phyloP scores from a whole-genome alignment of 2,888 invertebrate genomes.

The Microctonus brassicae region DNA sequence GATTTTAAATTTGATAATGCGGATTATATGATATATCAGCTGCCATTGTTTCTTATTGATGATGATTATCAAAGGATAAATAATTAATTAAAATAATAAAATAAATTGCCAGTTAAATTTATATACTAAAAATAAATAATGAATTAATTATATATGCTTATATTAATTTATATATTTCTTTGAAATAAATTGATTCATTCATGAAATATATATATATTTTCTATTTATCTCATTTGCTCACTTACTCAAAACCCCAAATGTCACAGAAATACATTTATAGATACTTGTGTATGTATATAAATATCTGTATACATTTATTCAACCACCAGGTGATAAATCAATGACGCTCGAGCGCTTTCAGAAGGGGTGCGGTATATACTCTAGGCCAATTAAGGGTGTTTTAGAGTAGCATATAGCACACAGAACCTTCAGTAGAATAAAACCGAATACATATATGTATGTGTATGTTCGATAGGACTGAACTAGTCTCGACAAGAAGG shows the following conservation, averaged over 20 bases:
- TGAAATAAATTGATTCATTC: background rate
- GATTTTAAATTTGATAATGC: slow-evolving; percentile 15
- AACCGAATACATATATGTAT: background rate
- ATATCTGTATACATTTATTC: background rate
- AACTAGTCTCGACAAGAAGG: background rate
- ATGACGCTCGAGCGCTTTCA: slow-evolving; percentile 49
- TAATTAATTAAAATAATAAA: no score
- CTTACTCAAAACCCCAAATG: background rate
- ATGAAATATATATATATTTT: background rate
- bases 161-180: background rate
- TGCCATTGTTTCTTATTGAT: background rate
- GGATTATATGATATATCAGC: background rate
- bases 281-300: background rate
- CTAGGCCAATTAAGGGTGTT: slow-evolving; percentile 69
- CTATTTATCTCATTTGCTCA: background rate
- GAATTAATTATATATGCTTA: background rate
- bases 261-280: background rate
- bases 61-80: background rate
- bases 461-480: background rate
- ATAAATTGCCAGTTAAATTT: background rate
- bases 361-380: slow-evolving; percentile 19
- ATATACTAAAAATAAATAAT: background rate
- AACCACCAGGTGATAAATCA: slow-evolving; percentile 53
- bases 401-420: slow-evolving; percentile 63
- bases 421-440: slow-evolving; percentile 24